Percentiles rank a stretch among this genome's conserved stretches.
phyloP scores from a whole-genome alignment of 2,888 invertebrate species.

The Pyrgus malvae region DNA sequence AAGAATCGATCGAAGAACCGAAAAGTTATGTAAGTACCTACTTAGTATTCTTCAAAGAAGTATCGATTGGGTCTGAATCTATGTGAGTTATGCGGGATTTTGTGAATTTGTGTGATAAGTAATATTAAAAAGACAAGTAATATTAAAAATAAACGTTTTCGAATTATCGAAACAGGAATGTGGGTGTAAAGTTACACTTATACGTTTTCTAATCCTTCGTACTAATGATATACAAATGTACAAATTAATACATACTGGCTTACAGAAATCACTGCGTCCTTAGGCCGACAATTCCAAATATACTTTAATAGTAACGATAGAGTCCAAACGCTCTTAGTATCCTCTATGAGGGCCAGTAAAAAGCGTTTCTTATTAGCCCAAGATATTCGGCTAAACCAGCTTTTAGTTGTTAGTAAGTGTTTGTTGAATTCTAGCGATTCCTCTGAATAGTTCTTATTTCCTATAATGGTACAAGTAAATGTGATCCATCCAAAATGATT shows the following conservation, averaged over 20 bases:
- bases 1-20: too few species aligned
- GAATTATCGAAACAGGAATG: too few species aligned
- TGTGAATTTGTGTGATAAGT: too few species aligned
- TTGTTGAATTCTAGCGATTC: conserved; percentile 48
- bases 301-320: conserved; percentile 66
- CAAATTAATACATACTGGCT: conserved; percentile 46
- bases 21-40: too few species aligned
- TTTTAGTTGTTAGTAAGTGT: conserved; percentile 55
- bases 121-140: too few species aligned
- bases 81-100: too few species aligned
- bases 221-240: neutral
- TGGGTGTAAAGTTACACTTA: too few species aligned
- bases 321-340: conserved; percentile 57
- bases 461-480: conserved; percentile 33
- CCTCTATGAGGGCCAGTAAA: conserved; percentile 52
- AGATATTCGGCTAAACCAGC: conserved; percentile 63
- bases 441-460: conserved; percentile 37
- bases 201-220: too few species aligned
- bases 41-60: too few species aligned
- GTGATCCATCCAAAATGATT: neutral
- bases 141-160: too few species aligned
- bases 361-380: conserved; percentile 62
- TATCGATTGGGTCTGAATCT: too few species aligned
- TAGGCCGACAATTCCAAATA: conserved; percentile 67
- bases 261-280: conserved; percentile 62